Conservation (phyloP, 2,888 invertebrate genomes). For the Heliconius erato region DNA sequence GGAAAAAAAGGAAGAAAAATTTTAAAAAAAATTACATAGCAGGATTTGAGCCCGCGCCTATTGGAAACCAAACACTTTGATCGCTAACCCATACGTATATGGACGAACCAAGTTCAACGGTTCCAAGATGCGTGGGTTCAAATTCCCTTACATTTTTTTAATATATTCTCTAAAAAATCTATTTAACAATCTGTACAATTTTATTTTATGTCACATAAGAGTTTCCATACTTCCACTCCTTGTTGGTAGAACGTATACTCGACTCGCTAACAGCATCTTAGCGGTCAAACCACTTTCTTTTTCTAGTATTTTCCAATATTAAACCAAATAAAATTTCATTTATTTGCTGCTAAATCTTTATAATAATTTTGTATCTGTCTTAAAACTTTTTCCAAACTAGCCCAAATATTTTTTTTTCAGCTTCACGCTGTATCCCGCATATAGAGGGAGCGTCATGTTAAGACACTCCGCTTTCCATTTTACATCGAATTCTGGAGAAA, state of each 20-base stretch:
- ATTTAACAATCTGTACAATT: background rate
- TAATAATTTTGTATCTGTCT: background rate
- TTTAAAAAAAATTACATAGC: no score
- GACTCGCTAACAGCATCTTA: background rate
- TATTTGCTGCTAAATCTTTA: background rate
- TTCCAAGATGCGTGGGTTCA: no score
- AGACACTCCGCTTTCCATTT: no score
- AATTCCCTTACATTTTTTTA: no score
- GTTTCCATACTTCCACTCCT: background rate
- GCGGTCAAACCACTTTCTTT: conserved; percentile 28
- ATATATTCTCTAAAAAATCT: background rate
- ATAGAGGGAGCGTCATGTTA: no score
- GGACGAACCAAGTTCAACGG: no score
- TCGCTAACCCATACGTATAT: background rate
- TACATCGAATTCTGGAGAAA: no score
- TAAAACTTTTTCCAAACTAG: no score
- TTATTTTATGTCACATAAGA: background rate
- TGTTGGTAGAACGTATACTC: background rate
- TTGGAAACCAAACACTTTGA: background rate
- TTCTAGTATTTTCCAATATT: conserved; percentile 24
- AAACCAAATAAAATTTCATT: conserved; percentile 11
- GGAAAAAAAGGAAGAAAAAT: no score
- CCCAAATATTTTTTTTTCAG: no score
- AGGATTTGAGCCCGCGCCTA: background rate
- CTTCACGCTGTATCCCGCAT: no score